Conservation (phyloP, 2,797 vertebrate species). For the Myoxocephalus aenaeus region DNA sequence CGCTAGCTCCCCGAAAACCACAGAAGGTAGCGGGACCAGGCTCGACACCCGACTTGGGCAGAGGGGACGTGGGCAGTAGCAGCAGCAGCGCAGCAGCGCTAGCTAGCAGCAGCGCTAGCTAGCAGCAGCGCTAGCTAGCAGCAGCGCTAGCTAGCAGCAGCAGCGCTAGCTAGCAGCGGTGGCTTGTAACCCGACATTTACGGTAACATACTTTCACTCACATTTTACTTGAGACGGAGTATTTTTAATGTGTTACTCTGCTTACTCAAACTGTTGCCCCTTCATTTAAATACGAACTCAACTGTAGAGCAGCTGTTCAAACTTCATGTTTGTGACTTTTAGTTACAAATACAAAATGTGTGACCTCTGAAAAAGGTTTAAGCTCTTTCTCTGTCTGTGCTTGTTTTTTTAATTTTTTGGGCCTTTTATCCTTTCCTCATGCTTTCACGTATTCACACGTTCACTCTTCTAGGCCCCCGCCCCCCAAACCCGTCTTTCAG, state of each 20-base stretch:
- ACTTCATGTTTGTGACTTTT: not conserved
- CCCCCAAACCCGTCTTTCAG: not conserved
- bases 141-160: too few relatives aligned
- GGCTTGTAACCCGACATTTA: too few relatives aligned
- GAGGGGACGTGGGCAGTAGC: too few relatives aligned
- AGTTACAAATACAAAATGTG: slow-evolving; percentile 31
- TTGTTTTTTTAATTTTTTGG: slow-evolving; percentile 9
- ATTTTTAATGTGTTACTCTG: not conserved
- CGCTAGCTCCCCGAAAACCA: too few relatives aligned
- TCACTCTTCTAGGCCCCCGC: not conserved
- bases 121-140: too few relatives aligned
- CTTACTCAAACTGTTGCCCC: not conserved
- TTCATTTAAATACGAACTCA: not conserved
- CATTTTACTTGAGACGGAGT: not conserved
- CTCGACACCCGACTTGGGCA: too few relatives aligned
- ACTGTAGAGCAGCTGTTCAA: not conserved
- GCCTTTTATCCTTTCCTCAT: slow-evolving; percentile 26
- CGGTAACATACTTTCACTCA: not conserved
- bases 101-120: too few relatives aligned
- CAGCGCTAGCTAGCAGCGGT: too few relatives aligned
- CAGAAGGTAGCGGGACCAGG: too few relatives aligned
- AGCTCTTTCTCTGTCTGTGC: slow-evolving; percentile 10
- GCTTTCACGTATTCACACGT: slow-evolving; percentile 36
- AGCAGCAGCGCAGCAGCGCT: too few relatives aligned
- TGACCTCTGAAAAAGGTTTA: slow-evolving; percentile 21